Percentiles rank a stretch among this genome's conserved stretches.
Conservation (phyloP, 2,113 vertebrate species). For the Pseudopodoces humilis region DNA sequence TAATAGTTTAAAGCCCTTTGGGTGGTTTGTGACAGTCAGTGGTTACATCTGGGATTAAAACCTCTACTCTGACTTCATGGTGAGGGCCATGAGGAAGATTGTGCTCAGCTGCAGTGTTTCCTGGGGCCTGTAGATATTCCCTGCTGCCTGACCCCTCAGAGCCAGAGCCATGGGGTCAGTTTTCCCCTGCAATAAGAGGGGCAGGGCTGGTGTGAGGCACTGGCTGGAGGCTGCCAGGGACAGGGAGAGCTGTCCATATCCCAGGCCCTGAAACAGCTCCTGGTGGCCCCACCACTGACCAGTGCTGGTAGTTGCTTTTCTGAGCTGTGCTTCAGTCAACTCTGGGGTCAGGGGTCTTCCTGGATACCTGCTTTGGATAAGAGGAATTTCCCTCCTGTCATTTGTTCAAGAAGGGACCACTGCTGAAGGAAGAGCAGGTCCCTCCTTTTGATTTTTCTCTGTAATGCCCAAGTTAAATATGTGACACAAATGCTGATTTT, state of each 20-base stretch:
- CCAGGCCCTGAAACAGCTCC: neutral
- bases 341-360: neutral
- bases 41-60: neutral
- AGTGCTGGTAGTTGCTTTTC: neutral
- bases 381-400: neutral
- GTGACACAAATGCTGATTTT: neutral
- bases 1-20: neutral
- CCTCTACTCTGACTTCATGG: neutral
- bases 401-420: neutral
- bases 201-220: fast-evolving
- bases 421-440: neutral
- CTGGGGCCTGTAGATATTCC: neutral
- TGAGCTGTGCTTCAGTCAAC: neutral
- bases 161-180: neutral
- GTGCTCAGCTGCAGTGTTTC: neutral
- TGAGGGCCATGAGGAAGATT: neutral
- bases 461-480: neutral
- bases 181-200: neutral
- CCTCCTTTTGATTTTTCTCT: neutral
- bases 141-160: neutral
- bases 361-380: neutral
- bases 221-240: neutral
- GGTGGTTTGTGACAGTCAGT: neutral
- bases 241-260: neutral
- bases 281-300: neutral